A percentile compares a stretch with the other conserved stretches of the same genome.
phyloP scores from a whole-genome alignment of 2,113 vertebrate species.

The Oxyruncus cristatus region DNA sequence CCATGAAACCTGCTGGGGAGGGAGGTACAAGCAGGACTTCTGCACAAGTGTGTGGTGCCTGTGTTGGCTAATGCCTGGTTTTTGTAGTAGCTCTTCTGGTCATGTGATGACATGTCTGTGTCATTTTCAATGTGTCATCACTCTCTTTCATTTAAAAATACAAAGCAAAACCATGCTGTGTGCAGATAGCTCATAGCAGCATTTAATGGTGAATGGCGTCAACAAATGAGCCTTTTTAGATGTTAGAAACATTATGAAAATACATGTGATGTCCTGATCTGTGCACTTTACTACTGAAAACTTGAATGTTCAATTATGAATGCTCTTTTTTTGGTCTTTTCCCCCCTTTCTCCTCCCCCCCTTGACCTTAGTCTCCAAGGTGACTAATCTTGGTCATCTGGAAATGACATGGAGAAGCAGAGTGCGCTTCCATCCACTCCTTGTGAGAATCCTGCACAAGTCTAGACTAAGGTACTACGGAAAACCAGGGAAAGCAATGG shows the following conservation, averaged over 20 bases:
- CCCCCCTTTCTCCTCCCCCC: background rate
- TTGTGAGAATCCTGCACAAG: conserved; percentile 88
- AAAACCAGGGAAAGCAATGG: conserved; percentile 78
- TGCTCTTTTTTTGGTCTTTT: background rate
- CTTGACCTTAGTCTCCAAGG: conserved; percentile 74
- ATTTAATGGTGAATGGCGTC: background rate
- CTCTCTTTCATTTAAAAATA: background rate
- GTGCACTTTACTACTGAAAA: background rate
- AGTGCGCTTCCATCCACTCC: conserved; percentile 74
- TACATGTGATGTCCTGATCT: accelerated
- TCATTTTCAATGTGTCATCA: background rate
- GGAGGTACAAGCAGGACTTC: accelerated
- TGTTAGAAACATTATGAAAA: background rate
- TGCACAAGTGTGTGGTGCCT: background rate
- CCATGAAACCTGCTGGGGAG: background rate
- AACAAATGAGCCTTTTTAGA: background rate
- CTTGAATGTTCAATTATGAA: background rate
- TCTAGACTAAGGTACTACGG: conserved; percentile 89
- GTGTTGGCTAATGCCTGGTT: background rate
- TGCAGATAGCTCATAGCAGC: background rate
- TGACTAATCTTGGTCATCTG: conserved; percentile 78
- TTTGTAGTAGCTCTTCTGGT: background rate
- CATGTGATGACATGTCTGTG: background rate
- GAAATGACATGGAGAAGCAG: conserved; percentile 74
- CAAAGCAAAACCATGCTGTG: background rate